A percentile compares a stretch with the other conserved stretches of the same genome.
These are phyloP conservation scores for Eupelmus urozonus DNA, from an alignment of 2,888 invertebrate species.

Conservation along the genomic window DNA sequence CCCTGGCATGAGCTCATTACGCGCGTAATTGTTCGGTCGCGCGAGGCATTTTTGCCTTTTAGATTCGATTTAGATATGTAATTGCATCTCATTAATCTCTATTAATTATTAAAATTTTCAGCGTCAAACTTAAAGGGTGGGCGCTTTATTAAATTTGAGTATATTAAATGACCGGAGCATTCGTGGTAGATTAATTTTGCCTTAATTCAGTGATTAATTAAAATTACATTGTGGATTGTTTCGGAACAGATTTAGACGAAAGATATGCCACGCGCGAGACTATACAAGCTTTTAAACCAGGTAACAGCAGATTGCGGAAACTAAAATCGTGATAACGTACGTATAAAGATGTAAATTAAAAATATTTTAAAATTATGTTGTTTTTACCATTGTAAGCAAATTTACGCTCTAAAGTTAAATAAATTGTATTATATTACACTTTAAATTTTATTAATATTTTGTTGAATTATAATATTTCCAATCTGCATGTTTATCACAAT, in stretches of 20 bases:
- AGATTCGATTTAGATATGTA: conserved; percentile 60
- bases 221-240: conserved; percentile 16
- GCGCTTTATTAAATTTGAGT: conserved; percentile 53
- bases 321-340: too few species aligned
- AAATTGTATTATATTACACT: too few species aligned
- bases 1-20: conserved; percentile 55
- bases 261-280: neutral
- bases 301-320: too few species aligned
- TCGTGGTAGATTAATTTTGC: conserved; percentile 34
- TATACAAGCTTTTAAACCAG: neutral
- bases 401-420: too few species aligned
- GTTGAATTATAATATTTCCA: too few species aligned
- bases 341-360: too few species aligned
- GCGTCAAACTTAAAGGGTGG: conserved; percentile 20
- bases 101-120: conserved; percentile 58
- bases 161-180: conserved; percentile 10
- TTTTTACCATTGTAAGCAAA: too few species aligned
- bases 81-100: conserved; percentile 57
- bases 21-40: conserved; percentile 53
- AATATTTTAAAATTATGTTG: too few species aligned
- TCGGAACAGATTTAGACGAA: neutral
- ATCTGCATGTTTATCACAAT: too few species aligned
- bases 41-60: conserved; percentile 39
- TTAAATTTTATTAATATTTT: too few species aligned
- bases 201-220: conserved; percentile 37